These are phyloP conservation scores for Carterocephalus palaemon DNA, from an alignment of 2,888 invertebrate species.

Conservation along the genomic window DNA sequence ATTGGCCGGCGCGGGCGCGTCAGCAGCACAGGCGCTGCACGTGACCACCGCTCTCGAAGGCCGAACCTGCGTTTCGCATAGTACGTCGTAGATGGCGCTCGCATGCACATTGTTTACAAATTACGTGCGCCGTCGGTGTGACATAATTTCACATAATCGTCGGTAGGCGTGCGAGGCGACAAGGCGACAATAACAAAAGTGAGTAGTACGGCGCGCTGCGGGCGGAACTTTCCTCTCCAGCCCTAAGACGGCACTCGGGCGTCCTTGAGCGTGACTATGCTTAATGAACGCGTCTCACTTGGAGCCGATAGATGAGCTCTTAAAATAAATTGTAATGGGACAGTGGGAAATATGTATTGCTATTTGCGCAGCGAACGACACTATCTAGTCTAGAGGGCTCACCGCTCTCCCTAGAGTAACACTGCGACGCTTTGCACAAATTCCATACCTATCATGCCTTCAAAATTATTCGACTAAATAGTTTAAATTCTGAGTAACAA, in stretches of 20 bases:
- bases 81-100: slow-evolving; percentile 51
- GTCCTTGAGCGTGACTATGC: slow-evolving; percentile 26
- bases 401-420: no score
- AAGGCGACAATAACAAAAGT: slow-evolving; percentile 38
- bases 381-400: no score
- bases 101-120: slow-evolving; percentile 51
- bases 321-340: slow-evolving; percentile 11
- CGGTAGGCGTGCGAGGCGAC: slow-evolving; percentile 28
- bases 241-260: slow-evolving; percentile 4
- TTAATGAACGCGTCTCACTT: slow-evolving; percentile 13
- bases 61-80: slow-evolving; percentile 29
- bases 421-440: no score
- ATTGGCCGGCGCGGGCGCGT: slow-evolving; percentile 36
- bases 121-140: slow-evolving; percentile 40
- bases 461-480: no score
- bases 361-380: no score
- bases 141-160: slow-evolving; percentile 61
- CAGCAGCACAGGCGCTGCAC: slow-evolving; percentile 46
- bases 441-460: no score
- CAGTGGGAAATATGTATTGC: neutral
- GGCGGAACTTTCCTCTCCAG: slow-evolving; percentile 18
- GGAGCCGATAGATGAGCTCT: slow-evolving; percentile 6
- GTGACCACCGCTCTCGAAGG: slow-evolving; percentile 48
- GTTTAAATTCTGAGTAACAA: no score
- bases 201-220: slow-evolving; percentile 27